phyloP scores from a whole-genome alignment of 2,113 vertebrate genomes.

The Dolichallabes microphthalmus region DNA sequence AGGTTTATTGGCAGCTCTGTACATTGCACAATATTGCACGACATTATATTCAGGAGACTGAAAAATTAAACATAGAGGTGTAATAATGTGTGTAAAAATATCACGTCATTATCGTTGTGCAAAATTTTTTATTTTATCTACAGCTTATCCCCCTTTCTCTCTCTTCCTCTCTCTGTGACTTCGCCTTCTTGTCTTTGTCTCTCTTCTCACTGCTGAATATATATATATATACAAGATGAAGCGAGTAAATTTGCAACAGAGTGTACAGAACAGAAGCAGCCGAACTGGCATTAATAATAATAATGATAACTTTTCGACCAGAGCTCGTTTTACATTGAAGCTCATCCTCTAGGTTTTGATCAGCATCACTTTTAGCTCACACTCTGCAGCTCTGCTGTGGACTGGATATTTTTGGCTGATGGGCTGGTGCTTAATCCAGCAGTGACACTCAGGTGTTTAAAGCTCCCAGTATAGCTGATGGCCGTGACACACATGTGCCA shows the following conservation, averaged over 20 bases:
- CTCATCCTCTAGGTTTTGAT: not conserved
- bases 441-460: slow-evolving; percentile 14
- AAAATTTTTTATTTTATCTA: not conserved
- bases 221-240: too few species aligned
- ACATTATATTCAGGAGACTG: not conserved
- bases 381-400: not conserved
- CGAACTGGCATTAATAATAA: not conserved
- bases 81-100: not conserved
- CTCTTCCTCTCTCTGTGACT: not conserved
- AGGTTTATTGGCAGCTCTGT: not conserved
- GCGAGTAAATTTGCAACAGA: not conserved
- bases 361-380: not conserved
- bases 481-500: not conserved
- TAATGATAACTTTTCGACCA: not conserved
- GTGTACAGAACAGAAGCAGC: not conserved
- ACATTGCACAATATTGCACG: not conserved
- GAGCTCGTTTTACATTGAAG: not conserved
- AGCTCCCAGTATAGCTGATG: not conserved
- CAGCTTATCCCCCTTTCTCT: not conserved
- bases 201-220: not conserved
- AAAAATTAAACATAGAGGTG: not conserved
- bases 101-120: not conserved
- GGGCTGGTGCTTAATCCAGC: not conserved
- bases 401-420: slow-evolving; percentile 4
- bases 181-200: not conserved